phyloP scores from a whole-genome alignment of 2,113 vertebrate species.

The Phaetusa simplex region DNA sequence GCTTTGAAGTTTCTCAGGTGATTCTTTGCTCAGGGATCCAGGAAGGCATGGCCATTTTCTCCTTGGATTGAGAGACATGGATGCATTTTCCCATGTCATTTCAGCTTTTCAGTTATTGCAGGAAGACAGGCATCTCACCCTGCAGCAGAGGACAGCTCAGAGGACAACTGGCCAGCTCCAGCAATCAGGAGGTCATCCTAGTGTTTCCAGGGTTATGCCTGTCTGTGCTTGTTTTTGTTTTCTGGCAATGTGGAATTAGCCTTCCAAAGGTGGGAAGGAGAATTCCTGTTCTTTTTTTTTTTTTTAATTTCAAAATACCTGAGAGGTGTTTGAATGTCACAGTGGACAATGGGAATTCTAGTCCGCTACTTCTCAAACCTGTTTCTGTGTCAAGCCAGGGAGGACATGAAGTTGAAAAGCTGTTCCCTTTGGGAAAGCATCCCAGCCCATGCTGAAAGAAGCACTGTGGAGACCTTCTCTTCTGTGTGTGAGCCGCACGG shows the following conservation, averaged over 20 bases:
- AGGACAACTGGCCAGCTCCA: neutral
- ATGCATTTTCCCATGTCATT: neutral
- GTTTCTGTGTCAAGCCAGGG: neutral
- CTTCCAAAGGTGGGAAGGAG: neutral
- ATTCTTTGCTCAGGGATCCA: neutral
- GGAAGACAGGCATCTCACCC: neutral
- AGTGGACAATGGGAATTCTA: neutral
- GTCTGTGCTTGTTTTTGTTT: neutral
- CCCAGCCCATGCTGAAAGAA: neutral
- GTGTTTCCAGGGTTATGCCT: neutral
- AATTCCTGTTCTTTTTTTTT: neutral
- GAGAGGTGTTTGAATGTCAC: neutral
- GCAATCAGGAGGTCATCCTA: neutral
- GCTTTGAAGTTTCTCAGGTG: neutral
- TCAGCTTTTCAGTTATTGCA: neutral
- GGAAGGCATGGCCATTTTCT: neutral
- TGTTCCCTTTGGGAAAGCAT: neutral
- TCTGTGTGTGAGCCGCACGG: rapidly evolving
- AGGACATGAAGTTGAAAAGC: neutral
- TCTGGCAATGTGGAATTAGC: neutral
- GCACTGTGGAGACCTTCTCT: neutral
- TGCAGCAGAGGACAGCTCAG: neutral
- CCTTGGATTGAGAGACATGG: neutral
- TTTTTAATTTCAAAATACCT: neutral
- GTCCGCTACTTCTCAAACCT: neutral